Evolutionary conservation across 2,888 invertebrate genomes (phyloP).

Genomic region (Melinaea marsaeus): DNA sequence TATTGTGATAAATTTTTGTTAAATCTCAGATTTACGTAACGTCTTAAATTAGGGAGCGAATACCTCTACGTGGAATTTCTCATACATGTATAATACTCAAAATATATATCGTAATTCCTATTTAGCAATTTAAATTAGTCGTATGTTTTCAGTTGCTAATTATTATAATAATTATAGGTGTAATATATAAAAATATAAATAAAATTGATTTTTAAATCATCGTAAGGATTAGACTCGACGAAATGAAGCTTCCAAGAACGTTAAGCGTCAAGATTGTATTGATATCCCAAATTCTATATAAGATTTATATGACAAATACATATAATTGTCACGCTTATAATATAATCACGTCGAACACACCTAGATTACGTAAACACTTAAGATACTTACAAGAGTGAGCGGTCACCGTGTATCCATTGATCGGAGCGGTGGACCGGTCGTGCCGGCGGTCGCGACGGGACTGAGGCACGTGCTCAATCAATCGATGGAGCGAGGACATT

Average conservation of each 20-base stretch:
- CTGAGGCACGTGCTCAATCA: constrained; percentile 60
- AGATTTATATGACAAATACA: too few relatives aligned
- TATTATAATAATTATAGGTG: too few relatives aligned
- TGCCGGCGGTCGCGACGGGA: constrained; percentile 61
- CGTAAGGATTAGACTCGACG: not conserved
- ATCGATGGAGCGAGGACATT: constrained; percentile 72
- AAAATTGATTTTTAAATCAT: not conserved
- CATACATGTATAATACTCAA: not conserved
- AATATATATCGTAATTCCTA: not conserved
- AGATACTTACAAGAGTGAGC: constrained; percentile 37
- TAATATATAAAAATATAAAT: too few relatives aligned
- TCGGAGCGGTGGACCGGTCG: constrained; percentile 49
- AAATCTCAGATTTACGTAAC: not conserved
- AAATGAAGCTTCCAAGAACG: not conserved
- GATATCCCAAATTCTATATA: not conserved
- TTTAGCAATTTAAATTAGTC: too few relatives aligned
- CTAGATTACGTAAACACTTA: constrained; percentile 64
- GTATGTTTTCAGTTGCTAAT: too few relatives aligned
- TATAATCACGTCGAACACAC: constrained; percentile 42
- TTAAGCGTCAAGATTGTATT: not conserved
- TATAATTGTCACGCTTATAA: constrained; percentile 42
- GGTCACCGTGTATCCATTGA: constrained; percentile 72
- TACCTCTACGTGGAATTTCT: too few relatives aligned
- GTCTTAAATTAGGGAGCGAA: not conserved
- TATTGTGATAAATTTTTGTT: not conserved